Evolutionary conservation across 2,888 invertebrate species (phyloP).

Genomic region (Ceratothoa steindachneri): DNA sequence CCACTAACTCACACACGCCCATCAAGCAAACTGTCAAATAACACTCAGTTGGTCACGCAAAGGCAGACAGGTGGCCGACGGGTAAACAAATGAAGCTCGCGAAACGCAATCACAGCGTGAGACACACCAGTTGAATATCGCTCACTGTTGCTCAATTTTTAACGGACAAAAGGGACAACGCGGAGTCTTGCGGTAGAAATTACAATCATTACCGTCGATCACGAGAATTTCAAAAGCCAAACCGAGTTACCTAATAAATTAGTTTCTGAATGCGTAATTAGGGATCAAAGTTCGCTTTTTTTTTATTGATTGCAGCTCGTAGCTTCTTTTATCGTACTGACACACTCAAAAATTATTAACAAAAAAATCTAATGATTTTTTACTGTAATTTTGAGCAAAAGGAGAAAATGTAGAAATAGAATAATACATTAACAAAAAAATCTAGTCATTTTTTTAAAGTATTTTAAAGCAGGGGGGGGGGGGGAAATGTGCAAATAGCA

Average conservation of each 20-base stretch:
- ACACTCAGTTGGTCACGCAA: not conserved
- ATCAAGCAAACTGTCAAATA: not conserved
- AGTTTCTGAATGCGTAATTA: not conserved
- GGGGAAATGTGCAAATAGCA: too few relatives aligned
- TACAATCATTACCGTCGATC: not conserved
- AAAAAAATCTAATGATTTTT: too few relatives aligned
- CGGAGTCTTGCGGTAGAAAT: not conserved
- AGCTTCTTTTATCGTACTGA: too few relatives aligned
- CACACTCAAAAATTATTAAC: too few relatives aligned
- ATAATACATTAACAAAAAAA: too few relatives aligned
- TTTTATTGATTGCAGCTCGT: too few relatives aligned
- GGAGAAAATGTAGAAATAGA: too few relatives aligned
- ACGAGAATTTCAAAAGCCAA: not conserved
- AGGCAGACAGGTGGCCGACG: not conserved
- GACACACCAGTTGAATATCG: not conserved
- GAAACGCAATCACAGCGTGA: not conserved
- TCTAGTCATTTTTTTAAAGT: too few relatives aligned
- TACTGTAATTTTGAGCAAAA: too few relatives aligned
- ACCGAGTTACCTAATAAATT: not conserved
- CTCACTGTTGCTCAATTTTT: not conserved
- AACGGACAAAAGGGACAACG: not conserved
- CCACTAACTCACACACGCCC: too few relatives aligned
- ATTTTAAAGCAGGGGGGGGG: too few relatives aligned
- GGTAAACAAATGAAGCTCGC: not conserved
- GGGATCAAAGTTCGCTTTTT: too few relatives aligned